Evolutionary conservation across 1,140 invertebrate genomes (phyloP).

Genomic region (Orchesella cincta): DNA sequence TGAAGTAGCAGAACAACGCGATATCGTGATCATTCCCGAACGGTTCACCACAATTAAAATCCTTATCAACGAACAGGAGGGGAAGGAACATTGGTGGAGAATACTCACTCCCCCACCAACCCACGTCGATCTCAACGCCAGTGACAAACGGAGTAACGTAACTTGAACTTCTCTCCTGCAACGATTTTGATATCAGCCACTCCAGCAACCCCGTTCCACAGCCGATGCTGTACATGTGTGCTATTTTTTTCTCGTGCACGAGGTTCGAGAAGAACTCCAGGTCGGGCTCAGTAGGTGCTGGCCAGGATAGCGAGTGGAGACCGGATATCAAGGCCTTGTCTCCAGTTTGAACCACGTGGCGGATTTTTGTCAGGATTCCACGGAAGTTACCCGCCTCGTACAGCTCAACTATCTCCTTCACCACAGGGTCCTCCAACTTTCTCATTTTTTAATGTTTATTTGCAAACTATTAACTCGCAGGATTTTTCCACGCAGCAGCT

Average conservation of each 20-base stretch:
- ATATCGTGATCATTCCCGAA: conserved; percentile 36
- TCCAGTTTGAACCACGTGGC: not conserved
- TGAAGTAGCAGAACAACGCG: conserved; percentile 74
- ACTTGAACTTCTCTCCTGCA: not conserved
- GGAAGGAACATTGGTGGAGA: conserved; percentile 61
- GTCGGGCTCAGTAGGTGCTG: conserved; percentile 33
- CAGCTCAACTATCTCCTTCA: not conserved
- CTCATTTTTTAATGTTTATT: not conserved
- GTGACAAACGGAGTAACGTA: not conserved
- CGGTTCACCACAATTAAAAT: conserved; percentile 32
- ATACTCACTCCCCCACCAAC: conserved; percentile 66
- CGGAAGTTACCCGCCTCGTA: not conserved
- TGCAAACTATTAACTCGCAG: not conserved
- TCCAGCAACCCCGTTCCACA: conserved; percentile 64
- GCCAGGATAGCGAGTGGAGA: conserved; percentile 36
- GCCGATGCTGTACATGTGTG: conserved; percentile 57
- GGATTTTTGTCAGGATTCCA: not conserved
- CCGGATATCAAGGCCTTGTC: not conserved
- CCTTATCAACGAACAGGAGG: conserved; percentile 54
- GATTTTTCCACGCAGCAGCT: not conserved
- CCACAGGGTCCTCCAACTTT: not conserved
- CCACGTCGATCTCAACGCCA: conserved; percentile 64
- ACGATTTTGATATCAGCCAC: conserved; percentile 59
- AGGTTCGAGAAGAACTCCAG: conserved; percentile 14
- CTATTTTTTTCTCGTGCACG: conserved; percentile 11